Evolutionary conservation across 2,888 invertebrate genomes (phyloP), one percentile per base, ranked within the genome.

Genomic region (Fragum sueziense): DNA sequence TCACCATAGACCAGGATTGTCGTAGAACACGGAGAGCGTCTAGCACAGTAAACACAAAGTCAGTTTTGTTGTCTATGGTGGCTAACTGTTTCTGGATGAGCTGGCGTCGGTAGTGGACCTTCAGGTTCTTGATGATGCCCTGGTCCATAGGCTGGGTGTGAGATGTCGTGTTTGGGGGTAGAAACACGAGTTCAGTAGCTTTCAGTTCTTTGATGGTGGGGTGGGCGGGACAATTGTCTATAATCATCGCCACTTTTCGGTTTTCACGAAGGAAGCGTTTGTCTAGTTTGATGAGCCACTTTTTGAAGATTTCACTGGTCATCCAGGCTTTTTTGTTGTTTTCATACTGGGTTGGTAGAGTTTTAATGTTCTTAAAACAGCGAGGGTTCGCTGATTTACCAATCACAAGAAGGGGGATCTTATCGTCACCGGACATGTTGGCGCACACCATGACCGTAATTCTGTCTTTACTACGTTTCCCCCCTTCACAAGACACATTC

Each of bases 191-290:
- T 22, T 74, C 52, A 0, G 83, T 74, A 11, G 74, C 47, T 34
- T 70, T 76, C 22, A 88, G 70, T 17, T 71, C 71, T 20, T 68
- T 62, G 2, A 86, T 47, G 3, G 51, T 17, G 20, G 85, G 87
- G 59, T 87, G 87, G 9, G 84, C 84, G 2, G 83, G 68, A 59
- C 85, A 87, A 71, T 85, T 87, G 76, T 88, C 86, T 80, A 87
- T 31, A 33, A 88, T 52, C 52, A 87, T 37, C 17, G 70, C 74
- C 14, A 87, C 69, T 17, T 71, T 70, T 47, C 85, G 47, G 0
- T 69, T 65, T 54, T 80, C 57, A 7, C 20, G 29, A 17, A 51
- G 20, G 54, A 81, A 74, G 11, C 27, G 54, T 62, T 79, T 70
- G 67, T 87, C 84, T 2, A 86, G 62, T 47, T 80, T 76, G 29